Conservation (phyloP, 2,113 vertebrate species). For the Phalacrocorax carbo region DNA sequence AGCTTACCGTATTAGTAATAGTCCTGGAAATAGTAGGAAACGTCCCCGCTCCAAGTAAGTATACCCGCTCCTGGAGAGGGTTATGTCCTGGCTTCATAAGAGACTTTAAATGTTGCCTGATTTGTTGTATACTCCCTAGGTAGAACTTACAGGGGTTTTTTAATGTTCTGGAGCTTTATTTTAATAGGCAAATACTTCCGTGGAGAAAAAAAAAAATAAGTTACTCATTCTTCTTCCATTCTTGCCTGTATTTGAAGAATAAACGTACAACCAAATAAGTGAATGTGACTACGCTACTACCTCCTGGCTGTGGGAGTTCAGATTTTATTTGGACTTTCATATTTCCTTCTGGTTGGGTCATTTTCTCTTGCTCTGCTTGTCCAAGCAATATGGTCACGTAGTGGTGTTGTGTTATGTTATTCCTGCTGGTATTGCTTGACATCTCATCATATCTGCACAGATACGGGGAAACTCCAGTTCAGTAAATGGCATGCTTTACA, state of each 20-base stretch:
- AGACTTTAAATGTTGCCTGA: neutral
- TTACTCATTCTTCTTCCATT: neutral
- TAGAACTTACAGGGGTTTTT: neutral
- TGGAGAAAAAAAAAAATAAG: neutral
- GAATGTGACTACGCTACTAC: accelerated
- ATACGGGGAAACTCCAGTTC: neutral
- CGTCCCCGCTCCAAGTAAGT: slow-evolving; percentile 86
- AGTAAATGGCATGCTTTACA: neutral
- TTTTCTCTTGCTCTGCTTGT: neutral
- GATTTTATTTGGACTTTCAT: neutral
- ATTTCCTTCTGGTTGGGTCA: neutral
- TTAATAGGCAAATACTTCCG: neutral
- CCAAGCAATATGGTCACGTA: neutral
- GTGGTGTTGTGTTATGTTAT: neutral
- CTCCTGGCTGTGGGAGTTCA: neutral
- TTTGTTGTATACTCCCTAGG: neutral
- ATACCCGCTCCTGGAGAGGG: too few species aligned
- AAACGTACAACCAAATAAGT: neutral
- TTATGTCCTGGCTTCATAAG: neutral
- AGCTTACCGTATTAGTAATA: slow-evolving; percentile 83
- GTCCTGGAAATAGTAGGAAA: slow-evolving; percentile 80
- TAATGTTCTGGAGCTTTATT: neutral
- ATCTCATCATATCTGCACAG: neutral
- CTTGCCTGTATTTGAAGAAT: neutral
- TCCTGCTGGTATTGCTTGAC: neutral